Evolutionary conservation across 2,797 vertebrate species (phyloP), one percentile per base, ranked within the genome.

Genomic region (Parauchenoglanis punctatus): DNA sequence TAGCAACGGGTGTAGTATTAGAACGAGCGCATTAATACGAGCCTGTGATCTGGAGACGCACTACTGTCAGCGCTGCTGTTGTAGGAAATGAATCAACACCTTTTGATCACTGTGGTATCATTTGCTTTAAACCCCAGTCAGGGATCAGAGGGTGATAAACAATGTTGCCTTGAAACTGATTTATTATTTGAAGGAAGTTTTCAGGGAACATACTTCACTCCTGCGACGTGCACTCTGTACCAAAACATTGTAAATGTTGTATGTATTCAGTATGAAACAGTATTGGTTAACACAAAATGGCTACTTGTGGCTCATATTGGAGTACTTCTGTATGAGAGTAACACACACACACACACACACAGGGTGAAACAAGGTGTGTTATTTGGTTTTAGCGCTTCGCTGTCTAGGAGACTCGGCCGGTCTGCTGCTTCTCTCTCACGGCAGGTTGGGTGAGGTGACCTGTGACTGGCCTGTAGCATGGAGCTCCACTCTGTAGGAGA

Each of bases 381-480:
- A 12, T 56, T 54, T 56, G n/a, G 49, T 77, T 77, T 54, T 31
- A 20, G 75, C 28, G 46, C 59, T 31, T 83, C n/a, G 2, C 58
- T 77, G 61, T 87, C 73, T 78, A 12, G 81, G 68, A 78, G 46
- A 77, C 52, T 13, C 23, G 17, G 31, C 61, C 35, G 31, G 59
- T 78, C 46, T 77, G 61, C 72, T 84, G 81, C 31, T 58, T 82
- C 61, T 67, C 46, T 77, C 54, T 46, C 61, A 59, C 25, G 63
- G 81, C 73, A 78, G 86, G 61, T 87, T 78, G 80, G 89, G 84
- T 92, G 89, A 89, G 88, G 81, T 93, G 91, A 91, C 92, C 92
- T 93, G 89, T 93, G 88, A 88, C 77, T 5, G 52, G 7, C 52
- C n/a, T 35, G 76, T 8, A 56, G 76, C 52, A 35, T 31, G 76